phyloP scores from a whole-genome alignment of 1,140 invertebrate genomes.

The Steinernema feltiae region DNA sequence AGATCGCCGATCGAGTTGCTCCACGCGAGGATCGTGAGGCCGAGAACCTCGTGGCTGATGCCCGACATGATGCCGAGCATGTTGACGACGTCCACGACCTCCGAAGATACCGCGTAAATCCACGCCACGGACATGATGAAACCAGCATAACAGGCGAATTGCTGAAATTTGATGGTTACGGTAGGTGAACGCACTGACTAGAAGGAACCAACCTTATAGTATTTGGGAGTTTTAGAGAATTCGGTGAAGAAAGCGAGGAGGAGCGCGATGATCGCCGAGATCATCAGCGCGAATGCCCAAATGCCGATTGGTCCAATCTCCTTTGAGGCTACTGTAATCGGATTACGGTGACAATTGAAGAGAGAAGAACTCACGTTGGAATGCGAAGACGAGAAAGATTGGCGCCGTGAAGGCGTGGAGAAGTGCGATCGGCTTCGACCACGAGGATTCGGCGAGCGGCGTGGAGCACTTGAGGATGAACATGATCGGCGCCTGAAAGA shows the following conservation, averaged over 20 bases:
- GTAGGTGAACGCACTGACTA: not conserved
- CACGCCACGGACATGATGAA: slow-evolving; percentile 66
- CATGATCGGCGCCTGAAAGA: slow-evolving; percentile 46
- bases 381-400: slow-evolving; percentile 56
- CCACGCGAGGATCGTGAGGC: slow-evolving; percentile 69
- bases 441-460: slow-evolving; percentile 66
- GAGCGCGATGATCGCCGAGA: slow-evolving; percentile 36
- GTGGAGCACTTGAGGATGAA: slow-evolving; percentile 65
- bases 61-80: slow-evolving; percentile 54
- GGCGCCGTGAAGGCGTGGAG: slow-evolving; percentile 64
- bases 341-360: slow-evolving; percentile 29
- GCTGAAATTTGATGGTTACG: slow-evolving; percentile 29
- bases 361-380: slow-evolving; percentile 36
- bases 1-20: slow-evolving; percentile 70
- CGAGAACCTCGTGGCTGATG: slow-evolving; percentile 64
- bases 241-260: slow-evolving; percentile 36
- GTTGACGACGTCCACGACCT: slow-evolving; percentile 66
- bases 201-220: slow-evolving; percentile 45
- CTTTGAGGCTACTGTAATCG: slow-evolving; percentile 19
- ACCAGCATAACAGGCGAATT: slow-evolving; percentile 63
- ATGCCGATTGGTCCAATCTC: slow-evolving; percentile 24
- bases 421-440: slow-evolving; percentile 65
- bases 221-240: slow-evolving; percentile 40
- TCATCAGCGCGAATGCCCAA: slow-evolving; percentile 36
- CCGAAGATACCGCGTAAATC: slow-evolving; percentile 68